Conservation (phyloP, 1,140 invertebrate species). For the Brachystomella parvula region DNA sequence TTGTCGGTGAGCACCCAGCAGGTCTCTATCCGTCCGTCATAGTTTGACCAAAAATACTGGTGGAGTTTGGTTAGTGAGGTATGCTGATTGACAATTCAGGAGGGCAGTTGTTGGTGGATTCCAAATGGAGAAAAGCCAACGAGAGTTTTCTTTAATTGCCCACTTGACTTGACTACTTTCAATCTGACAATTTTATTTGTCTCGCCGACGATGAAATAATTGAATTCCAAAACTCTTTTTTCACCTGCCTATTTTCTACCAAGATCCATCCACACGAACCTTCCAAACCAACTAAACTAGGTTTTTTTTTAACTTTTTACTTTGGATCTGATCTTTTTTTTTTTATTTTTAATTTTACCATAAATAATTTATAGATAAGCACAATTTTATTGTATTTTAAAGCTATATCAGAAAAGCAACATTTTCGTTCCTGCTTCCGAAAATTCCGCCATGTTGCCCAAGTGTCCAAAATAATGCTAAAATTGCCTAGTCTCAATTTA, state of each 20-base stretch:
- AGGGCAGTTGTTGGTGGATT: neutral
- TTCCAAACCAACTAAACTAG: too few species aligned
- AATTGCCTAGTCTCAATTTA: too few species aligned
- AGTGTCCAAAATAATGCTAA: too few species aligned
- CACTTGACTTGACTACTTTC: constrained; percentile 10
- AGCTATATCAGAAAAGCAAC: too few species aligned
- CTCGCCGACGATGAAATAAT: neutral
- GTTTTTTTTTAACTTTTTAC: too few species aligned
- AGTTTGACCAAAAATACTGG: constrained; percentile 11
- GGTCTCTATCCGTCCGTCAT: constrained; percentile 28
- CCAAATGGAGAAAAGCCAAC: neutral
- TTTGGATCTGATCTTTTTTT: too few species aligned
- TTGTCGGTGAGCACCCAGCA: constrained; percentile 27
- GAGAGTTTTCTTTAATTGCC: constrained; percentile 1
- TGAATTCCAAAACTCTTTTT: constrained; percentile 3
- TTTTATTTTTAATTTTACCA: too few species aligned
- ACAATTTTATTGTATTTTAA: too few species aligned
- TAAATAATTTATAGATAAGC: too few species aligned
- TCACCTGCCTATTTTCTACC: neutral
- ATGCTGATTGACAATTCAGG: neutral
- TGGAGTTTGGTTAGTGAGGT: neutral
- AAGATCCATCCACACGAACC: neutral
- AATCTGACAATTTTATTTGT: constrained; percentile 12
- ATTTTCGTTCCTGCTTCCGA: too few species aligned
- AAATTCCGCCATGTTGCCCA: too few species aligned